Conservation (phyloP, 2,797 vertebrate species). For the Mareca penelope region DNA sequence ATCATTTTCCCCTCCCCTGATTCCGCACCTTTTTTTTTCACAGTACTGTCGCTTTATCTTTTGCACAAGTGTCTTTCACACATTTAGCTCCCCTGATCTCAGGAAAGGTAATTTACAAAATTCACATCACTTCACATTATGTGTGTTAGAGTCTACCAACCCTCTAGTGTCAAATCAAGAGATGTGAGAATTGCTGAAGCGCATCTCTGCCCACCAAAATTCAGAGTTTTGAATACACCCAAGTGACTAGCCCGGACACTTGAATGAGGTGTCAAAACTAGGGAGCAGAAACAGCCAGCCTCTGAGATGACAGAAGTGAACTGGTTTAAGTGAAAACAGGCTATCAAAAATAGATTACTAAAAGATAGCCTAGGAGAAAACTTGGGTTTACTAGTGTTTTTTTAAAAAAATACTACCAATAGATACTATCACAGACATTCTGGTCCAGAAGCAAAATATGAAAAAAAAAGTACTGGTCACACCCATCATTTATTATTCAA, state of each 20-base stretch:
- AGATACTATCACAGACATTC: not conserved
- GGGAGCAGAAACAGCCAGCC: not conserved
- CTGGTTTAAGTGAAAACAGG: not conserved
- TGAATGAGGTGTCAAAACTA: not conserved
- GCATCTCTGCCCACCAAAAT: not conserved
- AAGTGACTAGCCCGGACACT: not conserved
- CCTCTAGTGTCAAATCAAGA: not conserved
- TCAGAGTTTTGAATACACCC: not conserved
- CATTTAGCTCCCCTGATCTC: not conserved
- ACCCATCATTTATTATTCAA: not conserved
- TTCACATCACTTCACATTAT: not conserved
- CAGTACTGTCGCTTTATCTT: not conserved
- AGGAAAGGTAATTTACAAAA: not conserved
- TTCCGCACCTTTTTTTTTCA: not conserved
- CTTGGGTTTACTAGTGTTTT: not conserved
- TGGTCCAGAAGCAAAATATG: not conserved
- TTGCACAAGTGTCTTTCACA: not conserved
- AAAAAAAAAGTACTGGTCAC: not conserved
- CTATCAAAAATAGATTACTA: not conserved
- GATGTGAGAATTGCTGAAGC: not conserved
- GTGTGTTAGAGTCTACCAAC: not conserved
- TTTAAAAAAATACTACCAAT: not conserved
- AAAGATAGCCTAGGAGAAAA: not conserved
- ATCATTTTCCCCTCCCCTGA: not conserved
- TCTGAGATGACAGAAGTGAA: not conserved